These are phyloP conservation scores for Mormyrus lacerda DNA, from an alignment of 2,113 vertebrate genomes.

Conservation along the genomic window DNA sequence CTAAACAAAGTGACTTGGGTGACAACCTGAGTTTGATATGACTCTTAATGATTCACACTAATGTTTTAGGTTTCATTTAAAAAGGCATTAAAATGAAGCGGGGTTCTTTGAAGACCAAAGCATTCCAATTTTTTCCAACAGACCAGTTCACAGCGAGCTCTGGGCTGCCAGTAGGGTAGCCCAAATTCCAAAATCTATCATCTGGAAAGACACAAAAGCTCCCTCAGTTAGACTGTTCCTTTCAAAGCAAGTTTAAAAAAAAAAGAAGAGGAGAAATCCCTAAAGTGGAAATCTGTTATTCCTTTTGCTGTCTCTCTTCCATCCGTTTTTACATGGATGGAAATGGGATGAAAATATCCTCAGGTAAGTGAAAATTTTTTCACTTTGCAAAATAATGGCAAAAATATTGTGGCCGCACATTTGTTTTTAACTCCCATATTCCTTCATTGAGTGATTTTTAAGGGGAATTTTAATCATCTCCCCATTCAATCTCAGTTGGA, in stretches of 20 bases:
- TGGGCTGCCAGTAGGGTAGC: slow-evolving; percentile 92
- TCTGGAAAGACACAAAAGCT: slow-evolving; percentile 99
- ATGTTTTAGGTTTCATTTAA: slow-evolving; percentile 11
- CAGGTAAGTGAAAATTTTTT: slow-evolving; percentile 70
- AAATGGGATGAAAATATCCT: slow-evolving; percentile 67
- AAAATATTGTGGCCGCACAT: slow-evolving; percentile 74
- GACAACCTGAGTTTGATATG: slow-evolving; percentile 60
- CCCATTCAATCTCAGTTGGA: slow-evolving; percentile 99
- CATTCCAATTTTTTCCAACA: slow-evolving; percentile 94
- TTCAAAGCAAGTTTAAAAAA: slow-evolving; percentile 67
- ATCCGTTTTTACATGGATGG: slow-evolving; percentile 58
- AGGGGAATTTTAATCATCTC: slow-evolving; percentile 99
- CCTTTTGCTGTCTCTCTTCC: slow-evolving; percentile 44
- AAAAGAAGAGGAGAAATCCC: slow-evolving; percentile 47
- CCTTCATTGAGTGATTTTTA: slow-evolving; percentile 90
- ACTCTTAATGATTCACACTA: slow-evolving; percentile 34
- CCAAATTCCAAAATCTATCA: slow-evolving; percentile 99
- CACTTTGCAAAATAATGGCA: slow-evolving; percentile 70
- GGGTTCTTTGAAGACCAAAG: slow-evolving; percentile 99
- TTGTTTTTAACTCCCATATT: slow-evolving; percentile 84
- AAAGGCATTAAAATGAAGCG: slow-evolving; percentile 96
- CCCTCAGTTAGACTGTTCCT: slow-evolving; percentile 76
- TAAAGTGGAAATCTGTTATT: slow-evolving; percentile 84
- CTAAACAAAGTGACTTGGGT: slow-evolving; percentile 46
- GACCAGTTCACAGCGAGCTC: slow-evolving; percentile 98